Evolutionary conservation across 2,113 vertebrate species (phyloP), one percentile per base, ranked within the genome.

Genomic region (Cynocephalus volans): DNA sequence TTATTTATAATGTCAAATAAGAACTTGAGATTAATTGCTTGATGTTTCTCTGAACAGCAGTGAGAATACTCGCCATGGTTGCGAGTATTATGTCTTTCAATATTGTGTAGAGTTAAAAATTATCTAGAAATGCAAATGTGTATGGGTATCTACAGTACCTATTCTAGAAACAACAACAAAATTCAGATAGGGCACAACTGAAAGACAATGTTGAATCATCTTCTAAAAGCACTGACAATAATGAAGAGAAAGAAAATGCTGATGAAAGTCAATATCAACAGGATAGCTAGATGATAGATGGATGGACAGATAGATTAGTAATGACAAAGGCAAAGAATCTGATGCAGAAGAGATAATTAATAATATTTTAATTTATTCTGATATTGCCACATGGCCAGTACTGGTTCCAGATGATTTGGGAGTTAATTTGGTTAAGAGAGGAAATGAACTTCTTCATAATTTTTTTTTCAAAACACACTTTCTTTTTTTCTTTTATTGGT

Each of bases 371-470:
- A 82, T 58, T 93, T 84, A 84, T 92, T 87, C 50, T 85, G 48
- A 67, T 76, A 84, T 69, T 96, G 9, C 2, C 88, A 31, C 72
- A 87, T 90, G 65, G 21, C 52, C 11, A 52, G 5, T 69, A 54
- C 31, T 75, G 12, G 54, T 84, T 89, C 45, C 62, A 76, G 21
- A 73, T 90, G 50, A 96, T 87, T 81, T 93, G 83, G 73, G 31
- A 84, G 45, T 56, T 96, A 80, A 96, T 92, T 95, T 87, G 18
- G n/a, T 92, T 84, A 96, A 84, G 52, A 93, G 5, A 91, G 26
- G n/a, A 95, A 77, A 52, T 84, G 24, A 95, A 86, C 24, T 3
- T 93, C 24, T 83, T 91, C 69, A 48, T 45, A 91, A 75, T 80
- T 41, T 41, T 41, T 41, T 41, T 41, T 41, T 41, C 41, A 41